A percentile compares a stretch with the other conserved stretches of the same genome.
phyloP scores from a whole-genome alignment of 2,888 invertebrate species.

The Malacosoma neustria region DNA sequence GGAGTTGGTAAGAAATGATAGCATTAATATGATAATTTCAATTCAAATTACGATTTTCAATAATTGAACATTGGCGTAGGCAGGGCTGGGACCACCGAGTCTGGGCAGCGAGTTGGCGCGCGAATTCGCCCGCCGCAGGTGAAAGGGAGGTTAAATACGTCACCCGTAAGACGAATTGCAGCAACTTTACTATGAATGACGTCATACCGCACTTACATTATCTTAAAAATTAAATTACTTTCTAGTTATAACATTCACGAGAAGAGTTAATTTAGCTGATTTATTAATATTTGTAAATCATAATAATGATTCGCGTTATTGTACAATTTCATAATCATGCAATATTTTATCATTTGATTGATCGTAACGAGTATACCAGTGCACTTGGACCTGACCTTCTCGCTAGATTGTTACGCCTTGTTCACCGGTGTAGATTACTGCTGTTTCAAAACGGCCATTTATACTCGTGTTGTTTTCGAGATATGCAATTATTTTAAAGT shows the following conservation, averaged over 20 bases:
- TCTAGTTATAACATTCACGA: neutral
- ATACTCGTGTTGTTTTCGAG: too few relatives aligned
- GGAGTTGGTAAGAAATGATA: too few relatives aligned
- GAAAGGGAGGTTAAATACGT: slow-evolving; percentile 67
- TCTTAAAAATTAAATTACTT: slow-evolving; percentile 37
- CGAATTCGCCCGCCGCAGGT: slow-evolving; percentile 14
- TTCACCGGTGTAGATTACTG: neutral
- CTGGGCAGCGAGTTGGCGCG: too few relatives aligned
- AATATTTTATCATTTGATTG: neutral
- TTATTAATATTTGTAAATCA: too few relatives aligned
- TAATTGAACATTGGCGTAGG: neutral
- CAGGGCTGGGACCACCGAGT: slow-evolving; percentile 13
- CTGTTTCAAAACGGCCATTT: too few relatives aligned
- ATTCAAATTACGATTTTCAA: too few relatives aligned
- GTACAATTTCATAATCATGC: too few relatives aligned
- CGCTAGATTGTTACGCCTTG: neutral
- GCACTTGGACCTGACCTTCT: neutral
- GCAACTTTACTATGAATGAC: slow-evolving; percentile 69
- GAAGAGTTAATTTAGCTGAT: too few relatives aligned
- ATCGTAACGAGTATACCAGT: neutral
- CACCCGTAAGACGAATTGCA: slow-evolving; percentile 57
- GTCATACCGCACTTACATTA: slow-evolving; percentile 61
- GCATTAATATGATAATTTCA: too few relatives aligned
- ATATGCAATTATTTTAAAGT: too few relatives aligned
- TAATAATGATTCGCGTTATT: too few relatives aligned